A percentile compares a stretch with the other conserved stretches of the same genome.
Conservation (phyloP, 2,113 vertebrate species). For the Myocastor coypus region DNA sequence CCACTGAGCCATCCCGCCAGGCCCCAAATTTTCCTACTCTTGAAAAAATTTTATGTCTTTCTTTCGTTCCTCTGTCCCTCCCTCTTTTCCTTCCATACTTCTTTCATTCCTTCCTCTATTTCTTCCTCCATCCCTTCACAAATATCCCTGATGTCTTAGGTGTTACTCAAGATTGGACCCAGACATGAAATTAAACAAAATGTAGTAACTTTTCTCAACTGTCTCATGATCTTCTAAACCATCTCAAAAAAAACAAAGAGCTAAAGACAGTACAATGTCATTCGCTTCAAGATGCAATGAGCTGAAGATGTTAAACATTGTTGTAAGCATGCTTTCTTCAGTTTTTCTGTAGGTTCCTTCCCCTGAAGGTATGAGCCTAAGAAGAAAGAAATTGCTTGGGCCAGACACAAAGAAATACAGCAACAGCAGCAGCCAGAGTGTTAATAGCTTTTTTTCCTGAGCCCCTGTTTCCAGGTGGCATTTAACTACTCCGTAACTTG, state of each 20-base stretch:
- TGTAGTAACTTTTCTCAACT: neutral
- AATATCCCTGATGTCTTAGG: neutral
- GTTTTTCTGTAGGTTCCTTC: neutral
- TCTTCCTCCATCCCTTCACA: neutral
- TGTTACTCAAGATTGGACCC: neutral
- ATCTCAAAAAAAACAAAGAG: neutral
- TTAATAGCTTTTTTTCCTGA: neutral
- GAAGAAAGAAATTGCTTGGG: neutral
- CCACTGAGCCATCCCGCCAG: too few species aligned
- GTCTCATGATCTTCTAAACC: neutral
- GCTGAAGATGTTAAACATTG: neutral
- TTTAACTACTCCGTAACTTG: rapidly evolving
- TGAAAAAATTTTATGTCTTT: neutral
- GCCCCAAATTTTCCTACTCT: too few species aligned
- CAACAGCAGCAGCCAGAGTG: neutral
- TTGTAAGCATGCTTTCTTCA: too few species aligned
- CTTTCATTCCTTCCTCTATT: neutral
- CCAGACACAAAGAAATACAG: neutral
- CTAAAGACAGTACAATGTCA: neutral
- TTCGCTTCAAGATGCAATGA: neutral
- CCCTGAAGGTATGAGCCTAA: neutral
- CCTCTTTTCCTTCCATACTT: too few species aligned
- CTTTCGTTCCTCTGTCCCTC: neutral
- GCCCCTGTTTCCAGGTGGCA: neutral
- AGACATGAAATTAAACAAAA: neutral